Base-by-base conservation (phyloP, 1,140 invertebrate species). In the Teleogryllus occipitalis region DNA sequence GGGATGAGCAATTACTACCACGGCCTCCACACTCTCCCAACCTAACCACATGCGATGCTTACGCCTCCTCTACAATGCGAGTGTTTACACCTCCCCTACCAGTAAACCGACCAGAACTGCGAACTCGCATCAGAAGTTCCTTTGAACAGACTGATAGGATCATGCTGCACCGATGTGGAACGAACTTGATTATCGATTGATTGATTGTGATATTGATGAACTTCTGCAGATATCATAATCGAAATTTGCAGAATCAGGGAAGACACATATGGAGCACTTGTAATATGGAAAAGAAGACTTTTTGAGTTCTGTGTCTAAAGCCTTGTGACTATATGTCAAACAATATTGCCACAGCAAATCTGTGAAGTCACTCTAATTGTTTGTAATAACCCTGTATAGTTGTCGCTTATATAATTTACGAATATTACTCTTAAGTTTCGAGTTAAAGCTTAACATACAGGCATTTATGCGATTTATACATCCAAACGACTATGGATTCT, bases 371-470 rank as follows among this genome's bases (percentile, higher is more conserved):
- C 2, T 72, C 2, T 2, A 72, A 72, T 72, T 3, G 6, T 72
- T 72, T 72, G 65, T 72, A 72, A n/a, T 72, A 72, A n/a, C 65
- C 65, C 65, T 72, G 65, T 72, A 72, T 72, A 39, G 27, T 39
- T 39, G 1, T 39, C 27, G 27, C 27, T 39, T 39, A 39, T 39
- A 39, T 39, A 39, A 5, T 39, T 39, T 2, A 39, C 27, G 27
- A 39, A 39, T 5, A 5, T 39, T 39, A 39, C 27, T 39, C 27
- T n/a, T n/a, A n/a, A n/a, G n/a, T n/a, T n/a, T n/a, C n/a, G n/a
- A n/a, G n/a, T n/a, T n/a, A n/a, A n/a, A n/a, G n/a, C n/a, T n/a
- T n/a, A n/a, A 39, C 1, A 39, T 2, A 39, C 1, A 39, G 27
- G 27, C 27, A 5, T 39, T 39, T 39, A 39, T 39, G 27, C 1